phyloP scores from a whole-genome alignment of 2,888 invertebrate species.

The Volucella zonaria region DNA sequence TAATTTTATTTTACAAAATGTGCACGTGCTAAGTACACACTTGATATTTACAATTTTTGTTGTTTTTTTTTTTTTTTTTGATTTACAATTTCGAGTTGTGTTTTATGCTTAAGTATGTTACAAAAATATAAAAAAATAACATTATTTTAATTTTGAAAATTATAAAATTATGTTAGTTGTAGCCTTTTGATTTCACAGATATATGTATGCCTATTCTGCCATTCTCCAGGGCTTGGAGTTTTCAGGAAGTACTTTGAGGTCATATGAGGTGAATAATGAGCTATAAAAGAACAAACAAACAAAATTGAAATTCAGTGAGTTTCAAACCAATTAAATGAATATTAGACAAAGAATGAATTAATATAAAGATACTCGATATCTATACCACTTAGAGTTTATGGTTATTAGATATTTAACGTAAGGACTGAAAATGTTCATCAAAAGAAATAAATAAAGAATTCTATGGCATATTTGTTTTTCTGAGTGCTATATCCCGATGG shows the following conservation, averaged over 20 bases:
- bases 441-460: no score
- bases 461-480: no score
- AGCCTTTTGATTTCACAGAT: conserved; percentile 18
- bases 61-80: conserved; percentile 39
- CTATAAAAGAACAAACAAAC: conserved; percentile 30
- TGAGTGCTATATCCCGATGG: no score
- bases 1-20: conserved; percentile 51
- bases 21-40: conserved; percentile 32
- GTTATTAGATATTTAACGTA: no score
- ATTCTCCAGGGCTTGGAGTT: conserved; percentile 61
- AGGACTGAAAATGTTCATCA: no score
- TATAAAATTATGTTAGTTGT: conserved; percentile 29
- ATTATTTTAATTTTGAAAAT: conserved; percentile 57
- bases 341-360: not conserved
- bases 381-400: no score
- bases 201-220: conserved; percentile 37
- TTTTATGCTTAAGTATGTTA: conserved; percentile 55
- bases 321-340: not conserved
- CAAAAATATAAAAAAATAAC: conserved; percentile 71
- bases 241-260: conserved; percentile 58
- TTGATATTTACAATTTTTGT: conserved; percentile 38
- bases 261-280: conserved; percentile 31
- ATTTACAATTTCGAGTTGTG: conserved; percentile 43
- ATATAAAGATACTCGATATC: no score
- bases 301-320: not conserved